Base-by-base conservation (phyloP, 2,888 invertebrate species). In the Drosophila meridionalis region DNA sequence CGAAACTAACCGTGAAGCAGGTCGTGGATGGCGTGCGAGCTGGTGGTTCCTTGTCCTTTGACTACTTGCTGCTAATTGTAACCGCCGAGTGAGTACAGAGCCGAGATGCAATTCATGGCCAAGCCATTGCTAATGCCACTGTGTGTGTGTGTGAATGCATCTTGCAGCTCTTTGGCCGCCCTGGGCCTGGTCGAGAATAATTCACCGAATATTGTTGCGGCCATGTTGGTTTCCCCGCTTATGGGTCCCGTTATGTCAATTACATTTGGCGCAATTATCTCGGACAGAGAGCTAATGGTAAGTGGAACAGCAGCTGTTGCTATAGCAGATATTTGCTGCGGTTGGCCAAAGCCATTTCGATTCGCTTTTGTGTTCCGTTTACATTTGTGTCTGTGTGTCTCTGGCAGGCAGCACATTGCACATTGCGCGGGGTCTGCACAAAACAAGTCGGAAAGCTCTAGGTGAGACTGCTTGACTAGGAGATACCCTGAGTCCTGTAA, bases 211-310 rank as follows among this genome's bases (percentile, higher is more conserved):
- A 96, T 97, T 76, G 95, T 96, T 30, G 96, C 96, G 34, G 96
- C 96, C 34, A 96, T 96, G 96, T 92, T 96, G 84, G 96, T 96
- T 1, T 96, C 96, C 2, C 96, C 96, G 0, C 94, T 96, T 12
- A 96, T 96, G 96, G 97, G 97, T 1, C 97, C 97, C 0, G 97
- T 97, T 14, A 96, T 97, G 95, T 97, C 97, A n/a, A 95, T 96
- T 77, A 97, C 97, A 62, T 97, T 97, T 91, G 97, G 97, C 8
- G 95, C 96, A 30, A 96, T 97, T 72, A 96, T 97, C 83, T 95
- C 96, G 34, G 97, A 97, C 91, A 93, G 94, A 82, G 94, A 95
- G 76, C 94, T 97, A 83, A 91, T 93, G 86, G 93, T 93, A 86
- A 92, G 93, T 92, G 74, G 59, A 38, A 38, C 40, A 60, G 63